Evolutionary conservation across 2,113 vertebrate species (phyloP).

Genomic region (Danionella cerebrum): DNA sequence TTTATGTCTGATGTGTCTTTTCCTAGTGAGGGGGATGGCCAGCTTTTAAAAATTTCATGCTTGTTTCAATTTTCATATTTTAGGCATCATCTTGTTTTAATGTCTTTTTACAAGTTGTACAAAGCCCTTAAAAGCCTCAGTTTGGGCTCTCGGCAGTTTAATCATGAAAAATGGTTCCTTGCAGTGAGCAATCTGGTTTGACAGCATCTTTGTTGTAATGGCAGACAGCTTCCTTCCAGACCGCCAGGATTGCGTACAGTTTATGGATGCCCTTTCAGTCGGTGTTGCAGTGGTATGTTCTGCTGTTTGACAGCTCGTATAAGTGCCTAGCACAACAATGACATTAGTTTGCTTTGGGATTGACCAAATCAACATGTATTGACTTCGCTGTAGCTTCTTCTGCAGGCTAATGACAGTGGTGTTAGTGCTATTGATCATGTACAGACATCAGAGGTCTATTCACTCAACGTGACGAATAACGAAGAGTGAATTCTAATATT

Average conservation of each 20-base stretch:
- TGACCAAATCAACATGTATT: not conserved
- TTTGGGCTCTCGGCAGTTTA: not conserved
- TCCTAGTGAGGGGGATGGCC: too few relatives aligned
- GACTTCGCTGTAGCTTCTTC: not conserved
- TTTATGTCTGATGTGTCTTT: not conserved
- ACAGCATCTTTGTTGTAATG: not conserved
- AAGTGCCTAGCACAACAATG: not conserved
- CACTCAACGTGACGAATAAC: not conserved
- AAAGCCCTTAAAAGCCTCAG: not conserved
- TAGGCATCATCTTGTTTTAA: not conserved
- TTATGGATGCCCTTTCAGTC: not conserved
- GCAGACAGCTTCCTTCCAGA: not conserved
- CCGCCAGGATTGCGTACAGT: not conserved
- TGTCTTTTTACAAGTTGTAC: not conserved
- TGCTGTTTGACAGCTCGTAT: not conserved
- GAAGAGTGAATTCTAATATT: not conserved
- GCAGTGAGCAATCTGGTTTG: not conserved
- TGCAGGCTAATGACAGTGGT: not conserved
- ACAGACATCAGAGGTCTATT: not conserved
- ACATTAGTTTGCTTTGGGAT: not conserved
- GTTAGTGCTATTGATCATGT: not conserved
- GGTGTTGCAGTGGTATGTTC: not conserved
- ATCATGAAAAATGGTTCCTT: not conserved
- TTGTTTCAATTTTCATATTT: too few relatives aligned
- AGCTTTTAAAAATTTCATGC: too few relatives aligned